A percentile compares a stretch with the other conserved stretches of the same genome.
Conservation (phyloP, 92 coral and sea anemone species). For the Porites rus region DNA sequence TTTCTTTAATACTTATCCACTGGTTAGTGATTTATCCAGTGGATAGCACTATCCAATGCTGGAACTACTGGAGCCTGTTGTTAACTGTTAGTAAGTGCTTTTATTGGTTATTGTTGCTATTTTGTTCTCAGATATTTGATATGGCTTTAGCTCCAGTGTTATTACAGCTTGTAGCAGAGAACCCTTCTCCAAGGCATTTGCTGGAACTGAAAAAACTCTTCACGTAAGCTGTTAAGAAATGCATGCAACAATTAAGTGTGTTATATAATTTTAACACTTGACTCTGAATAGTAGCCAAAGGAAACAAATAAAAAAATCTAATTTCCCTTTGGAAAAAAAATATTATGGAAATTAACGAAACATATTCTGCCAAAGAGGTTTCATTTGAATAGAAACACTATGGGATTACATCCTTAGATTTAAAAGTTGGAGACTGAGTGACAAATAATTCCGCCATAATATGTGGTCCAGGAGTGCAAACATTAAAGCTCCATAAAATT, state of each 20-base stretch:
- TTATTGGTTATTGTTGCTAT: neutral
- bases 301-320: too few species aligned
- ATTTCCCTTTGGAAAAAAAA: neutral
- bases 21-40: too few species aligned
- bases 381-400: too few species aligned
- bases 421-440: neutral
- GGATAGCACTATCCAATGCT: too few species aligned
- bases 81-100: neutral
- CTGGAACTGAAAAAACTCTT: conserved; percentile 78
- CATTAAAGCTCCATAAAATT: too few species aligned
- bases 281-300: neutral
- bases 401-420: neutral
- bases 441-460: too few species aligned
- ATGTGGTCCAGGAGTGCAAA: too few species aligned
- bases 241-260: neutral
- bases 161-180: conserved; percentile 77
- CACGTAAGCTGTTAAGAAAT: conserved; percentile 63
- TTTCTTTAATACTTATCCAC: too few species aligned
- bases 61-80: too few species aligned
- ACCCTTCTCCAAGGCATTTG: conserved; percentile 66
- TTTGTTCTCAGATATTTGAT: conserved; percentile 81
- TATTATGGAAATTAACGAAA: too few species aligned
- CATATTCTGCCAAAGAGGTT: too few species aligned
- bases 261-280: neutral
- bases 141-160: conserved; percentile 95